Evolutionary conservation across 1,140 invertebrate genomes (phyloP), one percentile per base, ranked within the genome.

Genomic region (Caenorhabditis briggsae): DNA sequence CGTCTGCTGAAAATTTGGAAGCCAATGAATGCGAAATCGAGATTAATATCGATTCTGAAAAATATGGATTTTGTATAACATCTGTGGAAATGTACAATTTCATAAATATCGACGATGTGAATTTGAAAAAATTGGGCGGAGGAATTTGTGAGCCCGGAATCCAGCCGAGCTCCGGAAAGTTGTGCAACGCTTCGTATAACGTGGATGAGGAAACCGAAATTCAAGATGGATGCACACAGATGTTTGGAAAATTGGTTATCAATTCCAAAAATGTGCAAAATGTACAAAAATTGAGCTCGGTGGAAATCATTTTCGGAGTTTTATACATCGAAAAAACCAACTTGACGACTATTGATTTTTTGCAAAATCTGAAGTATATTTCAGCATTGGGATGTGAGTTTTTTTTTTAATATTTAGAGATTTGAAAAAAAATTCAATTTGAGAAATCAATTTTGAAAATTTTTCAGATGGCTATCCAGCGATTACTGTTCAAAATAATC

Each of bases 81-180:
- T 43, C 64, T 18, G 8, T 43, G 8, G 64, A 70, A 46, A 70
- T 70, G 64, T 46, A 70, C 14, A 70, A 43, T 18, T 70, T 70
- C 14, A 70, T 70, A 14, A 25, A 14, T 11, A 11, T 33, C 8
- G 20, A 23, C 0, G 12, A 25, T 20, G 9, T 61, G 8, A 9
- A 61, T 23, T 12, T 61, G 23, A 14, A 25, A 7, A 61, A 9
- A 25, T 9, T 61, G 7, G 9, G 11, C 12, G 59, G 59, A 61
- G 25, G 23, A 23, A 20, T 25, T 33, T 61, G 59, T 61, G 59
- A 61, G 23, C 59, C 59, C 0, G 23, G 20, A 11, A 20, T 25
- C 5, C 23, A 20, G 1, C 2, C 12, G 23, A 61, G 20, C 5
- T 25, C 23, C 25, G 59, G 59, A 61, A 61, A 61, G 25, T 20